A percentile compares a stretch with the other conserved stretches of the same genome.
phyloP scores from a whole-genome alignment of 2,113 vertebrate species.

The Arvicanthis niloticus region DNA sequence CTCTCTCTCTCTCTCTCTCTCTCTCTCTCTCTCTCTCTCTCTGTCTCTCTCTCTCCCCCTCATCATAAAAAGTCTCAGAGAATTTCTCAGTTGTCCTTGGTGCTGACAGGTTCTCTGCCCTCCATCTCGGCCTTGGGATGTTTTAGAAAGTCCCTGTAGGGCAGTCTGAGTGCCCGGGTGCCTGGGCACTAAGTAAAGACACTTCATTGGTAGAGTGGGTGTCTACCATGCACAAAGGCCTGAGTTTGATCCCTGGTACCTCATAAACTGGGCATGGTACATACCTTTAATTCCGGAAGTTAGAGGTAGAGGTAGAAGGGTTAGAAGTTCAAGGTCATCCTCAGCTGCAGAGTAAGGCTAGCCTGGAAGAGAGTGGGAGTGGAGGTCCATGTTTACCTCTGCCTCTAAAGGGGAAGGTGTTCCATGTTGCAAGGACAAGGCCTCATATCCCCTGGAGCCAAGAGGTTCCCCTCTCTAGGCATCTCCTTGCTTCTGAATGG shows the following conservation, averaged over 20 bases:
- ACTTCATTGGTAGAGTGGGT: not conserved
- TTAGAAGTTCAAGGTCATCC: not conserved
- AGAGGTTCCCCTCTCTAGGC: accelerated
- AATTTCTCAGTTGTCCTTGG: not conserved
- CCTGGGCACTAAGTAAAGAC: not conserved
- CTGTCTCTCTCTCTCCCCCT: too few species aligned
- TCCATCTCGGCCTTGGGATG: not conserved
- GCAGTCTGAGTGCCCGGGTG: not conserved
- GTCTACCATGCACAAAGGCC: not conserved
- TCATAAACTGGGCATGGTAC: not conserved
- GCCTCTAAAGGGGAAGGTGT: not conserved
- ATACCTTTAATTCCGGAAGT: not conserved
- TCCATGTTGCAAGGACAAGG: not conserved
- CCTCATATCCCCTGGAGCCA: not conserved
- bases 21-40: not conserved
- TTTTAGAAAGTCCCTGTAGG: not conserved
- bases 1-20: not conserved
- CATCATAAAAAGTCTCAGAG: not conserved
- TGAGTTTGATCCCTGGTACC: not conserved
- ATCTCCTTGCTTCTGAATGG: not conserved
- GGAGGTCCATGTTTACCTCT: not conserved
- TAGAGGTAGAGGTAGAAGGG: not conserved
- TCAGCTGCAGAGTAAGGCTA: not conserved
- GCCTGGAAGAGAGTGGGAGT: accelerated
- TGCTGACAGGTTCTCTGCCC: not conserved